Evolutionary conservation across 2,888 invertebrate species (phyloP).

Genomic region (Caenorhabditis sp.): DNA sequence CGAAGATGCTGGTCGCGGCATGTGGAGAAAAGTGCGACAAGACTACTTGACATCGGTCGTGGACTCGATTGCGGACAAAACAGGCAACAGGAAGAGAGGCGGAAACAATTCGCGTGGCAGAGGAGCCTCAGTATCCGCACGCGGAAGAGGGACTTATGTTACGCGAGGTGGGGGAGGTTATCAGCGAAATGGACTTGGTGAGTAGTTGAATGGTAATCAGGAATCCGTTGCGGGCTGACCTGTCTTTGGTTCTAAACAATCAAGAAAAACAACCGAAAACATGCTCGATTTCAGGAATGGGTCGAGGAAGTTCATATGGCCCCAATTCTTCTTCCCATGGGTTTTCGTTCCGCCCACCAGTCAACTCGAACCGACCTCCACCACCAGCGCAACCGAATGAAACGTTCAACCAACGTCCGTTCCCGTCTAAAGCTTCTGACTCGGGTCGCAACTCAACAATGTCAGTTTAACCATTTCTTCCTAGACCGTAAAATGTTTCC

Average conservation of each 20-base stretch:
- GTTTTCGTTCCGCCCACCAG: conserved; percentile 1
- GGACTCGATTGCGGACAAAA: too few relatives aligned
- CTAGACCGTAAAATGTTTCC: background rate
- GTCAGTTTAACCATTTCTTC: background rate
- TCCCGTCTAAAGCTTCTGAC: background rate
- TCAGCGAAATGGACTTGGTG: background rate
- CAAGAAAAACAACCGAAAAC: too few relatives aligned
- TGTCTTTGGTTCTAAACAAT: too few relatives aligned
- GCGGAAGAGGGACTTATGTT: background rate
- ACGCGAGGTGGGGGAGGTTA: background rate
- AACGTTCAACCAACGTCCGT: background rate
- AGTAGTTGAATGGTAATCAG: background rate
- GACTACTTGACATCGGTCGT: too few relatives aligned
- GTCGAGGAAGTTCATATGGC: background rate
- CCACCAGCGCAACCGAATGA: background rate
- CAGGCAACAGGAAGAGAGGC: background rate
- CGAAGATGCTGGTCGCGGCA: too few relatives aligned
- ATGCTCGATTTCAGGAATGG: background rate
- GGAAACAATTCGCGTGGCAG: conserved; percentile 2
- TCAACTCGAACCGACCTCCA: background rate
- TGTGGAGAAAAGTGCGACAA: too few relatives aligned
- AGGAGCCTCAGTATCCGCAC: background rate
- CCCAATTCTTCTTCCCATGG: background rate
- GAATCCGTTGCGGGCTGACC: too few relatives aligned
- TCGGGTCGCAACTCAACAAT: background rate